Evolutionary conservation across 2,113 vertebrate species (phyloP).

Genomic region (Myiagra hebetior): DNA sequence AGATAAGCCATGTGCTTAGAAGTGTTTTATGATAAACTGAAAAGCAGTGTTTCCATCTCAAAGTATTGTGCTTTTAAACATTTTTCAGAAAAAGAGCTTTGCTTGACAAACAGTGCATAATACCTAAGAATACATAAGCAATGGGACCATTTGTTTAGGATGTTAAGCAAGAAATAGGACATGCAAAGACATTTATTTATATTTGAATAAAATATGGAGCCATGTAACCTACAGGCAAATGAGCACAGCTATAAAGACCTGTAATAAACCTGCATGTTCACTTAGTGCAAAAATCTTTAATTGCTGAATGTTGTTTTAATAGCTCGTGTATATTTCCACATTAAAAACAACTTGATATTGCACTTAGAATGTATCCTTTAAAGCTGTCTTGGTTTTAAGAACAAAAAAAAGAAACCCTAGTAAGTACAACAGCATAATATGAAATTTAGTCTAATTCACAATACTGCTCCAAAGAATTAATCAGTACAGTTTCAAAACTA

Average conservation of each 20-base stretch:
- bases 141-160: background rate
- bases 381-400: constrained; percentile 19
- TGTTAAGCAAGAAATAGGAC: background rate
- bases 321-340: background rate
- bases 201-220: background rate
- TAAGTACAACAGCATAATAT: background rate
- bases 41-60: background rate
- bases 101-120: background rate
- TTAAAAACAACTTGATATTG: constrained; percentile 30
- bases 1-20: background rate
- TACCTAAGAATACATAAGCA: background rate
- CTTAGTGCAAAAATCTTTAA: constrained; percentile 39
- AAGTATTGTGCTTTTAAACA: background rate
- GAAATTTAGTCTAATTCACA: background rate
- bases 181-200: background rate
- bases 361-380: constrained; percentile 43
- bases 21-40: background rate
- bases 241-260: background rate
- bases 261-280: constrained; percentile 17
- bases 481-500: background rate
- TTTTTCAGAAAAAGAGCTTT: background rate
- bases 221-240: background rate
- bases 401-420: background rate
- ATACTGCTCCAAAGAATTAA: background rate
- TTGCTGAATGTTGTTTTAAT: background rate